Evolutionary conservation across 2,797 vertebrate genomes (phyloP), one percentile per base, ranked within the genome.

Genomic region (Pipistrellus nathusii): DNA sequence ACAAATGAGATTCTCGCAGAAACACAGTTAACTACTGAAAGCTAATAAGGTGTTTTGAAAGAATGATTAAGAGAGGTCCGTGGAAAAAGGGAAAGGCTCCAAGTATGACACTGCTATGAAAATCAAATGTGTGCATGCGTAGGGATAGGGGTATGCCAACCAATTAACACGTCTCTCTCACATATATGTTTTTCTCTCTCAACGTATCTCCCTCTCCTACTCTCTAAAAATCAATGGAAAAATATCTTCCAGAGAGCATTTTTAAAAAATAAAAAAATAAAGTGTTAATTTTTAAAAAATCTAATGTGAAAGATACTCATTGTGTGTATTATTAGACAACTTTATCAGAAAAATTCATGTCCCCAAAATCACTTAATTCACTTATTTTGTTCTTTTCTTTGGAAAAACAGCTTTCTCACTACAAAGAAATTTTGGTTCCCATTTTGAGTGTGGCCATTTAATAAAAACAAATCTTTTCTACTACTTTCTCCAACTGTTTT

Each of bases 401-500:
- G 23, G n/a, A 90, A 77, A 93, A 62, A 78, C 66, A 94, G 41
- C 81, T 77, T 72, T 76, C 57, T 84, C 32, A 71, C 38, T 38
- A 85, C 53, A 88, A 91, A 83, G 72, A 81, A 59, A 87, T 62
- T 77, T 85, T 77, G 55, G 32, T 76, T 91, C 62, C 32, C 17
- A 51, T 44, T 90, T 32, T 30, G 35, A 71, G 8, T 46, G n/a
- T 68, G 30, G 85, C 71, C 53, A 88, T 14, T 59, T 88, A 94
- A 30, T 75, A 95, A 64, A 87, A 8, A 73, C 20, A 57, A 81
- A 88, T 20, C 6, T 95, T 59, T 85, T 72, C 84, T 59, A 91
- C 41, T 23, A 73, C 30, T 75, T 83, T 66, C 25, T 84, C 20
- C 84, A 85, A 88, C 68, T 91, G 15, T 51, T 88, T 91, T n/a